These are phyloP conservation scores for Phania funesta DNA, from an alignment of 2,888 invertebrate genomes.

Conservation along the genomic window DNA sequence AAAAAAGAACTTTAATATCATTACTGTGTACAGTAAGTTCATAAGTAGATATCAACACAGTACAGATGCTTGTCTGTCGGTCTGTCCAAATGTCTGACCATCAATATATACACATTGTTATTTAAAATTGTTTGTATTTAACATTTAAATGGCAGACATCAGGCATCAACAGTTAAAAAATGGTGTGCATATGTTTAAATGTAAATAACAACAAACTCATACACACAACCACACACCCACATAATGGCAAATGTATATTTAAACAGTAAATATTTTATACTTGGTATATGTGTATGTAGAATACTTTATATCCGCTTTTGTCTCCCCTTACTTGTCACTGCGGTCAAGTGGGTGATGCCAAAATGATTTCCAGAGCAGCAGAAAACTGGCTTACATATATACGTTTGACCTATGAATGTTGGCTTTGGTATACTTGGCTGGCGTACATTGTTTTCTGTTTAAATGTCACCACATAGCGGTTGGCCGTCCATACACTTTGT, in stretches of 20 bases:
- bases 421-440: slow-evolving; percentile 64
- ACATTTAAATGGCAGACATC: slow-evolving; percentile 65
- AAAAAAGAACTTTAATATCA: slow-evolving; percentile 53
- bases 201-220: slow-evolving; percentile 48
- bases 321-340: slow-evolving; percentile 25
- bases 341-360: slow-evolving; percentile 67
- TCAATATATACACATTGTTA: slow-evolving; percentile 15
- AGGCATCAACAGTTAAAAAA: slow-evolving; percentile 65
- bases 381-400: slow-evolving; percentile 40
- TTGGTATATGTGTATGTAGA: neutral
- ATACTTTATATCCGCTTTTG: slow-evolving; percentile 32
- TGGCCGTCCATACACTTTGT: slow-evolving; percentile 66
- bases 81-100: slow-evolving; percentile 46
- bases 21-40: slow-evolving; percentile 1
- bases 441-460: slow-evolving; percentile 45
- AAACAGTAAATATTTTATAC: slow-evolving; percentile 49
- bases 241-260: slow-evolving; percentile 9
- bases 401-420: slow-evolving; percentile 66
- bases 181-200: slow-evolving; percentile 46
- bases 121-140: slow-evolving; percentile 53
- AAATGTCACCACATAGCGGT: slow-evolving; percentile 67
- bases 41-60: neutral
- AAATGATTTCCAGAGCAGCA: slow-evolving; percentile 58
- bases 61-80: slow-evolving; percentile 25
- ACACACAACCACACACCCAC: neutral